Conservation (phyloP, 2,888 invertebrate genomes). For the Drosophila heteroneura region DNA sequence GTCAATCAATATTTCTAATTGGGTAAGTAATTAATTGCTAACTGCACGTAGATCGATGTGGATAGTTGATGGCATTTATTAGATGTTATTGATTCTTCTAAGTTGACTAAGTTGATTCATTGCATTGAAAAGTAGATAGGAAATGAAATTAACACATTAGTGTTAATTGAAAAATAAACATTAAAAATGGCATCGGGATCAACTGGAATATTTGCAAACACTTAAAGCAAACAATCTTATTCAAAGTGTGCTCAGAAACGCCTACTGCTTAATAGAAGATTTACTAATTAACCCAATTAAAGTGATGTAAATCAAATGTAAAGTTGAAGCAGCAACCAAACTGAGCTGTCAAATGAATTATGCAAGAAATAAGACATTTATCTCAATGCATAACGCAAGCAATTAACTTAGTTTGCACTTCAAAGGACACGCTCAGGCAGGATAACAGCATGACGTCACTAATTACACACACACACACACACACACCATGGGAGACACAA, state of each 20-base stretch:
- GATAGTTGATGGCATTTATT: not conserved
- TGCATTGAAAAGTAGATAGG: not conserved
- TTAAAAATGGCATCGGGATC: not conserved
- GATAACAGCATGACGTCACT: not conserved
- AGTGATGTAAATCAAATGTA: not conserved
- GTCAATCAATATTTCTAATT: slow-evolving; percentile 11
- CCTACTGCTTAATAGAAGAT: not conserved
- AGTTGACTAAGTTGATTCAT: not conserved
- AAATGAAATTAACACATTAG: not conserved
- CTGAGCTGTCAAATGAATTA: not conserved
- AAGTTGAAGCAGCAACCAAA: slow-evolving; percentile 14
- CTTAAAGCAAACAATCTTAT: not conserved
- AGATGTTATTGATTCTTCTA: not conserved
- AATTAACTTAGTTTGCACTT: slow-evolving; percentile 15
- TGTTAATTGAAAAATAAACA: not conserved
- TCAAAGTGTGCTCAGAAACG: not conserved
- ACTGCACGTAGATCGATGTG: not conserved
- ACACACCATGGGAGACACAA: not conserved
- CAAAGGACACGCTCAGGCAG: slow-evolving; percentile 25
- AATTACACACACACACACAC: slow-evolving; percentile 8
- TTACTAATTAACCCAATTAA: not conserved
- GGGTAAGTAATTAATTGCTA: not conserved
- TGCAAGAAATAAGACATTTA: slow-evolving; percentile 15
- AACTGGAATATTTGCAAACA: not conserved
- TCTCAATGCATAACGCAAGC: slow-evolving; percentile 19